Base-by-base conservation (phyloP, 37 sponge, comb jelly and placozoan genomes). In the Tethya wilhelma region DNA sequence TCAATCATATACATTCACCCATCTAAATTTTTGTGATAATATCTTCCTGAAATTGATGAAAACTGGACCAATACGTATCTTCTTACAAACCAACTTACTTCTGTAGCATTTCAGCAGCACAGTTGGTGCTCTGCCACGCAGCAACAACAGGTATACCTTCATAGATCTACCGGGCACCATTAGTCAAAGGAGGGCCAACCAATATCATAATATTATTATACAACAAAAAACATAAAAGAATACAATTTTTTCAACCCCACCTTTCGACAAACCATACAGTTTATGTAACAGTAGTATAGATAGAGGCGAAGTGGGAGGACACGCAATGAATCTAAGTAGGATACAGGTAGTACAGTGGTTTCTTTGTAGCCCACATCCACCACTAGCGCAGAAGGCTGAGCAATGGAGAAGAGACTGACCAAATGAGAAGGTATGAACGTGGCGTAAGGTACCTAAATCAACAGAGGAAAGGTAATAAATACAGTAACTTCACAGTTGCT, bases 341-440 rank as follows among this genome's bases (percentile, higher is more conserved):
- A 84, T 87, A 95, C 90, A 63, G 96, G 96, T 0, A 96, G 56
- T 17, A 93, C 69, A 28, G 87, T 83, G 9, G 93, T 90, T 67
- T 96, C 96, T 43, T 69, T 81, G 64, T 32, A 90, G 55, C 96
- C 96, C 44, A 88, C 66, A 40, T 93, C 86, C 44, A 96, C 88
- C 39, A 96, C 88, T 34, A 93, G 55, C 17, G 87, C 94, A 14
- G 96, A 75, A 56, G 75, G 78, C 26, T 81, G 55, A 2, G 85
- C 94, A 53, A 96, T 57, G 44, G 91, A 68, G 75, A 90, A 91
- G 29, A 80, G 60, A 49, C 87, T 67, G 40, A 85, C 8, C 20
- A 90, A 75, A n/a, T 85, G 96, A 43, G 74, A 76, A 0, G 96
- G 93, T 39, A 89, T 37, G 46, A 92, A 95, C 58, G 77, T 57